Percentiles rank a stretch among this genome's conserved stretches.
These are phyloP conservation scores for Metopia argyrocephala DNA, from an alignment of 2,888 invertebrate genomes.

Conservation along the genomic window DNA sequence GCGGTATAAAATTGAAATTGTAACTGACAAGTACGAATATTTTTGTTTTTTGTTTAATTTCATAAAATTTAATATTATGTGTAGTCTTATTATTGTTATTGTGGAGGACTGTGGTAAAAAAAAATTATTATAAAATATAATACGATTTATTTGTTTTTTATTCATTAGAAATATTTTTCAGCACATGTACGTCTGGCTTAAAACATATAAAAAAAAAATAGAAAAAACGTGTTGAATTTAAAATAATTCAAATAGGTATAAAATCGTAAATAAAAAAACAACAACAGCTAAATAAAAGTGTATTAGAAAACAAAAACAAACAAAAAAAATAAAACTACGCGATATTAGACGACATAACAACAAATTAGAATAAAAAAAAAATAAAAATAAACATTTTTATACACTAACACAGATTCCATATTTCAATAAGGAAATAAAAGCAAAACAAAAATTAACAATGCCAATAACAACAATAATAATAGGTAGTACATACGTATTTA, in stretches of 20 bases:
- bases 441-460: too few species aligned
- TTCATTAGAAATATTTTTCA: conserved; percentile 26
- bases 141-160: conserved; percentile 33
- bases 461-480: too few species aligned
- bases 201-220: conserved; percentile 12
- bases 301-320: neutral
- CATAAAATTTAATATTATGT: neutral
- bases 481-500: too few species aligned
- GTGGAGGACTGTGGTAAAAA: conserved; percentile 18
- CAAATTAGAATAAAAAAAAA: neutral
- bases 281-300: neutral
- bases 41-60: neutral
- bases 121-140: neutral
- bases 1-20: neutral
- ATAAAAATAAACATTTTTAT: neutral
- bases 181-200: conserved; percentile 39
- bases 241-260: conserved; percentile 28
- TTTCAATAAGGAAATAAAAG: too few species aligned
- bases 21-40: conserved; percentile 6
- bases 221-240: conserved; percentile 51
- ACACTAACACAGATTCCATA: too few species aligned
- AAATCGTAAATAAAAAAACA: conserved; percentile 6
- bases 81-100: neutral
- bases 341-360: conserved; percentile 31
- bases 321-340: conserved; percentile 31